Percentiles rank a stretch among this genome's conserved stretches.
Conservation (phyloP, 1,140 invertebrate genomes). For the Pteromalus puparum region DNA sequence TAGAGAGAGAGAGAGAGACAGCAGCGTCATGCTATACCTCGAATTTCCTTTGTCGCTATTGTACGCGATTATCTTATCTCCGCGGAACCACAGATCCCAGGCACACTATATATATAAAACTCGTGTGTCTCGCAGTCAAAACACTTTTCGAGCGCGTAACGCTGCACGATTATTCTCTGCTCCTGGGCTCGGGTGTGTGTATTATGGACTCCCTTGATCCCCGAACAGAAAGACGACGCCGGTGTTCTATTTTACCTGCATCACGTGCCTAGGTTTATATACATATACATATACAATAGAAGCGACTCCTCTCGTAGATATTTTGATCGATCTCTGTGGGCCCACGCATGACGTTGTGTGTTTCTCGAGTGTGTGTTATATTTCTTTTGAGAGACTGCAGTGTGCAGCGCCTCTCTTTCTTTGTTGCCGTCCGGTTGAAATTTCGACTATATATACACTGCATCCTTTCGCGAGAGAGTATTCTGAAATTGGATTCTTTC, state of each 20-base stretch:
- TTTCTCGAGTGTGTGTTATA: not conserved
- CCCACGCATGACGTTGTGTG: not conserved
- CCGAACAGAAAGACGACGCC: not conserved
- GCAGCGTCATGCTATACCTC: too few species aligned
- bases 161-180: too few species aligned
- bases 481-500: conserved; percentile 46
- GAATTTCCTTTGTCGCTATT: conserved; percentile 21
- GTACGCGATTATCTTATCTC: conserved; percentile 1
- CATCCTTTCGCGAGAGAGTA: conserved; percentile 25
- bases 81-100: too few species aligned
- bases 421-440: not conserved
- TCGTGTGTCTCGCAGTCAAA: not conserved
- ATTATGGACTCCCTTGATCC: not conserved
- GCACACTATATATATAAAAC: too few species aligned
- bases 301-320: not conserved
- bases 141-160: not conserved
- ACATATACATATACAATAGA: not conserved
- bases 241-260: not conserved
- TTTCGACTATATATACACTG: not conserved
- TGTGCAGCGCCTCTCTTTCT: not conserved
- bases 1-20: too few species aligned
- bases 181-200: too few species aligned
- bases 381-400: too few species aligned
- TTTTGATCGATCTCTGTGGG: conserved; percentile 30
- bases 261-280: not conserved